Base-by-base conservation (phyloP, 2,888 invertebrate species). In the Platynereis dumerilii region DNA sequence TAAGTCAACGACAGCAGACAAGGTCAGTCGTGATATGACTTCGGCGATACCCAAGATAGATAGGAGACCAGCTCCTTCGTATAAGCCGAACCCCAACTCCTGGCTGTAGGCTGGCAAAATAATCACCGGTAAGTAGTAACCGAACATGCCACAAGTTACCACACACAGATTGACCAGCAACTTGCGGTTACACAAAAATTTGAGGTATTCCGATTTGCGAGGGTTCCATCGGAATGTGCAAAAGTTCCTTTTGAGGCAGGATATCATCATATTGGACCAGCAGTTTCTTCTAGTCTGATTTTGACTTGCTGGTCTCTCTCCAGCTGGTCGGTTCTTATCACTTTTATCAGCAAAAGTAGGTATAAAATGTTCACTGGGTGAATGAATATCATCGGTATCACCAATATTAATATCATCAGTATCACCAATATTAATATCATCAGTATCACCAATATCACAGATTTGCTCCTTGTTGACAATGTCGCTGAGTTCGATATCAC, bases 111-210 rank as follows among this genome's bases (percentile, higher is more conserved):
- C 34, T 3, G 61, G 61, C 1, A 61, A 29, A 1, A 24, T 15
- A 17, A 24, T 34, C n/a, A 61, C 29, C 2, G 61, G 61, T 22
- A n/a, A 15, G 27, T 61, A 61, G 55, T 61, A 61, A 1, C 61
- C 61, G 20, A 42, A 61, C 29, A 61, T 52, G n/a, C 61, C 61
- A 42, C 61, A 61, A 15, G 53, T 39, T 1, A 61, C 10, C 17
- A 42, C 27, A 2, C 20, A n/a, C 24, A 61, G 26, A n/a, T 17
- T 17, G 24, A 5, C 17, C 55, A 48, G 54, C 39, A 61, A 15
- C 1, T n/a, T 27, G 27, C 22, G 15, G 42, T 61, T 61, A 1
- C 26, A 15, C 27, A 61, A 24, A 26, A 61, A 61, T 24, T 24
- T 5, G 1, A 61, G 17, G 42, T 61, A 61, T n/a, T 17, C 26